Evolutionary conservation across 2,797 vertebrate genomes (phyloP).

Genomic region (Oreochromis grahami): DNA sequence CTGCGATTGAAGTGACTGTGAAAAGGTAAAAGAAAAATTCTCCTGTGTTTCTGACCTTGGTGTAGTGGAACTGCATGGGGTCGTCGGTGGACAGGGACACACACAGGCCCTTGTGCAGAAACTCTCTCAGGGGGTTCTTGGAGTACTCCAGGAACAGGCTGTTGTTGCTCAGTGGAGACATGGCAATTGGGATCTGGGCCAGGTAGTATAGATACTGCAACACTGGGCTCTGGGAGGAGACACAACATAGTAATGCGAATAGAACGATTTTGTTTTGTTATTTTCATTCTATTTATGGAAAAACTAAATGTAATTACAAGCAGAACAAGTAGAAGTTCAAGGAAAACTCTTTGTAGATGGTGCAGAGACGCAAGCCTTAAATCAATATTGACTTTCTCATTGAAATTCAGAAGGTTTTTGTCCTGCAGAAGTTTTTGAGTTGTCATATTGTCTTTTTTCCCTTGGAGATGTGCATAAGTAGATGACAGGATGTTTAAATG

Average conservation of each 20-base stretch:
- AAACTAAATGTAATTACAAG: neutral
- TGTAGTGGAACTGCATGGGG: conserved; percentile 98
- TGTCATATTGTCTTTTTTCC: neutral
- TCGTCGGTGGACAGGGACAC: conserved; percentile 96
- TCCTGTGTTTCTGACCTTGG: conserved; percentile 81
- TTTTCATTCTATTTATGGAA: neutral
- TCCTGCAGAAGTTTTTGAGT: neutral
- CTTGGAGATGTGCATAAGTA: neutral
- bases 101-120: conserved; percentile 91
- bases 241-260: neutral
- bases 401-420: neutral
- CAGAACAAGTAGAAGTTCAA: neutral
- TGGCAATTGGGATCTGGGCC: conserved; percentile 94
- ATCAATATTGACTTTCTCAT: neutral
- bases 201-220: conserved; percentile 97
- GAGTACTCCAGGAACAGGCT: conserved; percentile 96
- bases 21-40: neutral
- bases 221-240: conserved; percentile 87
- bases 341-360: neutral
- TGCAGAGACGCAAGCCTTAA: neutral
- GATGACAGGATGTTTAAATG: neutral
- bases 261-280: neutral
- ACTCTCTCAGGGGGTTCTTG: conserved; percentile 92
- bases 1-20: neutral
- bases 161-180: conserved; percentile 99